These are phyloP conservation scores for Phyllostomus hastatus DNA, from an alignment of 2,113 vertebrate genomes.

Conservation along the genomic window DNA sequence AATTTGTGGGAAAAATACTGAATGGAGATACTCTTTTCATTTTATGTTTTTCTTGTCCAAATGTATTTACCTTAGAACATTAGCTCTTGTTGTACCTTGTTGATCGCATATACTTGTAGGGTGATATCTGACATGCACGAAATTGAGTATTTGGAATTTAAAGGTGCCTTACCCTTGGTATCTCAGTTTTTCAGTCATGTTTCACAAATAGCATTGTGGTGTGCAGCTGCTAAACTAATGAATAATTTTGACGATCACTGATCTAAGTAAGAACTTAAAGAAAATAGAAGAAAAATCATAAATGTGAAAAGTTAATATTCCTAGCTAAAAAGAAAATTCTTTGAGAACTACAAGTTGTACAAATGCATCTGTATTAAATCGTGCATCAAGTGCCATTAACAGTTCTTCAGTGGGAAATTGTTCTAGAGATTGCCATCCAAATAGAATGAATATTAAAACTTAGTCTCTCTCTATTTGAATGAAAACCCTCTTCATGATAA, in stretches of 20 bases:
- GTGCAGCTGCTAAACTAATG: neutral
- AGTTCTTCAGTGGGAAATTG: neutral
- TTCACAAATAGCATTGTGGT: neutral
- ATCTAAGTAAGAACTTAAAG: neutral
- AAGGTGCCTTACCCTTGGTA: neutral
- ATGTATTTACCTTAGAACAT: slow-evolving; percentile 13
- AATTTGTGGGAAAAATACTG: neutral
- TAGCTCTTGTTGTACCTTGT: neutral
- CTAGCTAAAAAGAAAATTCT: neutral
- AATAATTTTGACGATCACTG: neutral
- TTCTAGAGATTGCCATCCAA: neutral
- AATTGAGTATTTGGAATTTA: neutral
- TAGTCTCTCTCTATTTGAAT: neutral
- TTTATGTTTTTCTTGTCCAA: neutral
- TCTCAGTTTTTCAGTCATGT: neutral
- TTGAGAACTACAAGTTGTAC: neutral
- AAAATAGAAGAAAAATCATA: neutral
- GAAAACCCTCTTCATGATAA: neutral
- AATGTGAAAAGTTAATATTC: neutral
- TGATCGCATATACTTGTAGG: neutral
- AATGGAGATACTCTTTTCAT: neutral
- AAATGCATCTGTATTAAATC: neutral
- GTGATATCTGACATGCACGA: neutral
- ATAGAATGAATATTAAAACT: neutral
- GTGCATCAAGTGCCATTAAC: neutral